Conservation (phyloP, 2,113 vertebrate genomes). For the Brienomyrus brachyistius region DNA sequence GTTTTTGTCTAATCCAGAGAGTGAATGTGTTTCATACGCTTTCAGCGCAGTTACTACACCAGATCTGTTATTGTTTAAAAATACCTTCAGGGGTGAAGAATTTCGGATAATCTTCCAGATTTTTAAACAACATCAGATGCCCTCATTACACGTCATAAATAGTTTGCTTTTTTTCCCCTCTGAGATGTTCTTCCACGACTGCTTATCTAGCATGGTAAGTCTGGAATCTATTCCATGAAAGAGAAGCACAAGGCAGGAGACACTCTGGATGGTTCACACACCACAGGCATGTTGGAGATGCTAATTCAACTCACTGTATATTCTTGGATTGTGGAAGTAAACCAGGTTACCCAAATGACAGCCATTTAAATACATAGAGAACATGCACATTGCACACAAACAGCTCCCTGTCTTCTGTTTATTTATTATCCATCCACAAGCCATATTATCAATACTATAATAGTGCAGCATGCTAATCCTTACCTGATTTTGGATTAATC, state of each 20-base stretch:
- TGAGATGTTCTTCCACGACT: background rate
- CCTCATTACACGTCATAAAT: background rate
- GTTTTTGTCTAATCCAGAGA: background rate
- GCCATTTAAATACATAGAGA: background rate
- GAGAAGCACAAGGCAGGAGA: background rate
- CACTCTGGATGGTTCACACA: background rate
- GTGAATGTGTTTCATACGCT: background rate
- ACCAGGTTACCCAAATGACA: background rate
- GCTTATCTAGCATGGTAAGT: background rate
- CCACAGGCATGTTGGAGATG: background rate
- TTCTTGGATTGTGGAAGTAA: background rate
- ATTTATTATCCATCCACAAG: background rate
- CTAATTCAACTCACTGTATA: background rate
- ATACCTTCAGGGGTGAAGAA: background rate
- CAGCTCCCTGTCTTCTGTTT: background rate
- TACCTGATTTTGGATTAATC: conserved; percentile 76
- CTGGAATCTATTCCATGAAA: background rate
- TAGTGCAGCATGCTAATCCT: conserved; percentile 11
- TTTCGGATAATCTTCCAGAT: background rate
- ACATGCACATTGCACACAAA: background rate
- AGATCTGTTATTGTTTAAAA: background rate
- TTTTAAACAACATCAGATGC: background rate
- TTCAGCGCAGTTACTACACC: background rate
- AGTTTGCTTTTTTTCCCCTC: background rate
- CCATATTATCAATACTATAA: background rate